A percentile compares a stretch with the other conserved stretches of the same genome.
These are phyloP conservation scores for Galerucella calmariensis DNA, from an alignment of 2,888 invertebrate genomes.

Conservation along the genomic window DNA sequence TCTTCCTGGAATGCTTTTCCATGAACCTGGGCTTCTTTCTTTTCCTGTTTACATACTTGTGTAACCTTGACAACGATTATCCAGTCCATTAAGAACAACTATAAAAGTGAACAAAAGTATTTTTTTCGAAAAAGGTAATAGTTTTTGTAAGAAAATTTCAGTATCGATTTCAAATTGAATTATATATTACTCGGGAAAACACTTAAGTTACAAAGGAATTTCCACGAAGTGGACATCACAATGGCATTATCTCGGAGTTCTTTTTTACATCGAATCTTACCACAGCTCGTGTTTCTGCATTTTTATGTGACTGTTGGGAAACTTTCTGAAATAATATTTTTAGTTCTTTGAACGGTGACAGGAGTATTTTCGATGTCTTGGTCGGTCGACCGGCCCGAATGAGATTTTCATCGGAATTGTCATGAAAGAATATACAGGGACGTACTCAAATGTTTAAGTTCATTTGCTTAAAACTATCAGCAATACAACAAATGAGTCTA, in stretches of 20 bases:
- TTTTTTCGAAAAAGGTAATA: conserved; percentile 14
- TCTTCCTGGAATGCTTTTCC: too few relatives aligned
- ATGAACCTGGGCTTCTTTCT: too few relatives aligned
- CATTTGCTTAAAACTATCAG: neutral
- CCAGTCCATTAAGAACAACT: neutral
- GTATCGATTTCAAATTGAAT: conserved; percentile 37
- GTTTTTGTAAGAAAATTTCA: conserved; percentile 2
- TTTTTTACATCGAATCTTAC: conserved; percentile 42
- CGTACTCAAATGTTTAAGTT: neutral
- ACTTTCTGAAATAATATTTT: conserved; percentile 63
- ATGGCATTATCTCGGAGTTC: conserved; percentile 56
- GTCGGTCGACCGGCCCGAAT: conserved; percentile 10
- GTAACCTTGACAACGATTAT: conserved; percentile 1
- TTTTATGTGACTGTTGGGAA: conserved; percentile 59
- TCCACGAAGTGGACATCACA: conserved; percentile 56
- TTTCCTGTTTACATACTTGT: neutral
- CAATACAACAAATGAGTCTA: too few relatives aligned
- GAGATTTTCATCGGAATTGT: conserved; percentile 19
- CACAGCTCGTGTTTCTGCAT: conserved; percentile 59
- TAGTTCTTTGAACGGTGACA: conserved; percentile 45
- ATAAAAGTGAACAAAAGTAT: conserved; percentile 8
- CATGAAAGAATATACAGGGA: neutral
- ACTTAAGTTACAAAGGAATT: conserved; percentile 47
- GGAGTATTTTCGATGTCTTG: conserved; percentile 22
- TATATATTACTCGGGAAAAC: conserved; percentile 36